A percentile compares a stretch with the other conserved stretches of the same genome.
Evolutionary conservation across 2,797 vertebrate genomes (phyloP).

Genomic region (Eupleurogrammus muticus): DNA sequence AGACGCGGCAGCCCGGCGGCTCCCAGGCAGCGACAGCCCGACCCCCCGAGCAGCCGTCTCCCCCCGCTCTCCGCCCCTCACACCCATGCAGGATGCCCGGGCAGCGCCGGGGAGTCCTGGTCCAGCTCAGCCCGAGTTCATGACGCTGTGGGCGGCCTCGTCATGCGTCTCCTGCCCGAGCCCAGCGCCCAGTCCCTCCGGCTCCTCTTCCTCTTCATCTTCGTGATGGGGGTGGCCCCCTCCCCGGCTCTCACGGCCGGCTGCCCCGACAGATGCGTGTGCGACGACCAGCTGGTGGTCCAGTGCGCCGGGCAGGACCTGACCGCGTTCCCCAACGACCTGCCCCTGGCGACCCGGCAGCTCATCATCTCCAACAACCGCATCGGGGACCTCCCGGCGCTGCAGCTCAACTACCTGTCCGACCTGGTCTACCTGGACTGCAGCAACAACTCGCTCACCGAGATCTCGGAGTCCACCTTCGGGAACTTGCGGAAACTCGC

Average conservation of each 20-base stretch:
- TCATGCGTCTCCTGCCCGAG: slow-evolving; percentile 84
- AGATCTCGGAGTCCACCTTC: slow-evolving; percentile 93
- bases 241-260: slow-evolving; percentile 82
- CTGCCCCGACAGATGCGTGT: slow-evolving; percentile 90
- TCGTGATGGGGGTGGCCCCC: slow-evolving; percentile 87
- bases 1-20: slow-evolving; percentile 65
- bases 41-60: slow-evolving; percentile 46
- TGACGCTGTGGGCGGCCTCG: slow-evolving; percentile 83
- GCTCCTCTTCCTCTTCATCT: slow-evolving; percentile 85
- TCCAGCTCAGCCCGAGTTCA: slow-evolving; percentile 82
- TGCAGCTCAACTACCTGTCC: slow-evolving; percentile 93
- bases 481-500: slow-evolving; percentile 90
- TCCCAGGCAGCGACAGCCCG: slow-evolving; percentile 57
- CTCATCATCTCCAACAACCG: slow-evolving; percentile 91
- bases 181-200: slow-evolving; percentile 83
- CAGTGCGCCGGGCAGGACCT: slow-evolving; percentile 89
- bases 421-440: slow-evolving; percentile 96
- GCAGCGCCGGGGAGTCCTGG: slow-evolving; percentile 77
- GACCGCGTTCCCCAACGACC: slow-evolving; percentile 84
- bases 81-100: slow-evolving; percentile 84
- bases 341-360: slow-evolving; percentile 92
- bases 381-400: slow-evolving; percentile 87
- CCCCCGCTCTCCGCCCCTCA: slow-evolving; percentile 55
- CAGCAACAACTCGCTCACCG: slow-evolving; percentile 89
- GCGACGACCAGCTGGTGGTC: slow-evolving; percentile 91